Evolutionary conservation across 2,113 vertebrate species (phyloP), one percentile per base, ranked within the genome.

Genomic region (Mustela nigripes): DNA sequence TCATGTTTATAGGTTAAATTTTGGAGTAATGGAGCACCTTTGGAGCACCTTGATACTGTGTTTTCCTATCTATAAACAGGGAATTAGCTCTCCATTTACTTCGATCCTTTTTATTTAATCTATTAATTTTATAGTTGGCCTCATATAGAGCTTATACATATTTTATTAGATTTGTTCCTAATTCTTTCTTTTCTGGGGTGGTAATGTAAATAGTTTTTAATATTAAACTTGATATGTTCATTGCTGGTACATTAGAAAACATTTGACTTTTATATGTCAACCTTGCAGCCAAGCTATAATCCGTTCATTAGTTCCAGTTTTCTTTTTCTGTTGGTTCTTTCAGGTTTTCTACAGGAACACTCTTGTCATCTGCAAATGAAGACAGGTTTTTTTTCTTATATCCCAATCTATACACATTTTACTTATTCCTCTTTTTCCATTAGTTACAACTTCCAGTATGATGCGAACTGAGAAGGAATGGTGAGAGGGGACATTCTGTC

Each of bases 91-190:
- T 48, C 31, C 39, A 58, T 45, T 58, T 67, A 71, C 67, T 88
- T 83, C n/a, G 56, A 78, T 78, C 45, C 58, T 89, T 15, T 89
- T 88, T 74, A 45, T 60, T 91, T 94, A 11, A 76, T 93, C 82
- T 26, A 31, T 78, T 67, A 88, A 33, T 84, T 94, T 82, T 96
- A 22, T 19, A 60, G 21, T 84, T 92, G 78, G 50, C 42, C 26
- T 88, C 60, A 78, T 87, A 74, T 65, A 90, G 53, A 31, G 74
- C 9, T 65, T 65, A 1, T 12, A 33, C 4, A 21, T 63, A 80
- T 81, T 86, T 82, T n/a, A 50, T 93, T 85, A 87, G 73, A 48
- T 48, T 76, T 76, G 42, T 28, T 12, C 24, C 73, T 76, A 48
- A 76, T 0, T 60, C 36, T 83, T 45, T 11, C 16, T 33, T 62